Base-by-base conservation (phyloP, 1,140 invertebrate species). In the Eueides isabella region DNA sequence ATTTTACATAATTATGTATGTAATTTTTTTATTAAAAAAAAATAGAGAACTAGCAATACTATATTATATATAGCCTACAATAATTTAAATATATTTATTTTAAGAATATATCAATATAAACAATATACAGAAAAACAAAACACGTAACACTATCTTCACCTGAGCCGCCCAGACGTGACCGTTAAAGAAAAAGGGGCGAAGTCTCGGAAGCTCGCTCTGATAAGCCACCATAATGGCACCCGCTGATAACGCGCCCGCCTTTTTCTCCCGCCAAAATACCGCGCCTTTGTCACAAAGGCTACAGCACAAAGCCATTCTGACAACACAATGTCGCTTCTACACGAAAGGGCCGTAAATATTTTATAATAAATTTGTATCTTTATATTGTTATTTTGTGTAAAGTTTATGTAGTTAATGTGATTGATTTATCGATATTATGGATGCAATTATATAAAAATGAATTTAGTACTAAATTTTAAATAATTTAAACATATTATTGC, bases 201-300 rank as follows among this genome's bases (percentile, higher is more conserved):
- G 82, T 86, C 86, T 85, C 88, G 91, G 93, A 93, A 93, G 88
- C 85, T 74, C 71, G 41, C 80, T 67, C 84, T 90, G 92, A 93
- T 93, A 93, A 94, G 92, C 89, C 85, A 73, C 86, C 91, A 90
- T 93, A 94, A 94, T 93, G 93, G 93, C 87, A 79, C 75, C 75
- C 76, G 83, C 84, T 87, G 91, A 93, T 93, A 93, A 89, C 87
- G 84, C 82, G 85, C 83, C 91, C 90, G 89, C 89, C 90, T 91
- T 93, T 92, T 91, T 92, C 91, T 92, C 90, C 85, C 87, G 86
- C 85, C 88, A 86, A 87, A 88, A 86, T 85, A 86, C 73, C 84
- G 83, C 82, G 87, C 84, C 85, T 85, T 87, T 88, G 87, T 90
- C 80, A 80, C 78, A 61, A 77, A 83, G 81, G 90, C 91, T 85